Evolutionary conservation across 92 coral and sea anemone species (phyloP).

Genomic region (Actinostola sp.): DNA sequence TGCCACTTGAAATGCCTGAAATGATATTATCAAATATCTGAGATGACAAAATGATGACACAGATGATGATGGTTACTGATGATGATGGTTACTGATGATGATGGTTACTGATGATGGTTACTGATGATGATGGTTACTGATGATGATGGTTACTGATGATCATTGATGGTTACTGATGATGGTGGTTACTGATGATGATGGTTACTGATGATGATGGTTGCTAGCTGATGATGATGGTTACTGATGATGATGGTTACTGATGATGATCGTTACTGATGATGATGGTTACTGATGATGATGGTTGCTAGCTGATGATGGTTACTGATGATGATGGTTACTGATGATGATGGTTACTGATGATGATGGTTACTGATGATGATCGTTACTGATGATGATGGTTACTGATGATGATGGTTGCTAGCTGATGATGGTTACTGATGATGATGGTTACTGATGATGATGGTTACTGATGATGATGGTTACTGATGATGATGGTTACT

Average conservation of each 20-base stretch:
- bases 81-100: not conserved
- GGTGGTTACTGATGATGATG: no score
- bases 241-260: constrained; percentile 2
- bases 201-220: not conserved
- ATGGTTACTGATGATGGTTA: not conserved
- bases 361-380: constrained; percentile 1
- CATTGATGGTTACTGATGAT: not conserved
- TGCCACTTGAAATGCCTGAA: constrained; percentile 89
- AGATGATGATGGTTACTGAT: not conserved
- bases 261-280: not conserved
- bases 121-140: constrained; percentile 2
- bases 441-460: no score
- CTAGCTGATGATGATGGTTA: not conserved
- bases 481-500: not conserved
- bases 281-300: no score
- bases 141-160: not conserved
- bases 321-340: constrained; percentile 3
- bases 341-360: not conserved
- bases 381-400: constrained; percentile 2
- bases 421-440: constrained; percentile 1
- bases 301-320: not conserved
- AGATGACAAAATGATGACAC: not conserved
- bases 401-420: no score
- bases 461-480: not conserved
- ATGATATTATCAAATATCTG: not conserved